Base-by-base conservation (phyloP, 2,888 invertebrate genomes). In the Meandrusa payeni region DNA sequence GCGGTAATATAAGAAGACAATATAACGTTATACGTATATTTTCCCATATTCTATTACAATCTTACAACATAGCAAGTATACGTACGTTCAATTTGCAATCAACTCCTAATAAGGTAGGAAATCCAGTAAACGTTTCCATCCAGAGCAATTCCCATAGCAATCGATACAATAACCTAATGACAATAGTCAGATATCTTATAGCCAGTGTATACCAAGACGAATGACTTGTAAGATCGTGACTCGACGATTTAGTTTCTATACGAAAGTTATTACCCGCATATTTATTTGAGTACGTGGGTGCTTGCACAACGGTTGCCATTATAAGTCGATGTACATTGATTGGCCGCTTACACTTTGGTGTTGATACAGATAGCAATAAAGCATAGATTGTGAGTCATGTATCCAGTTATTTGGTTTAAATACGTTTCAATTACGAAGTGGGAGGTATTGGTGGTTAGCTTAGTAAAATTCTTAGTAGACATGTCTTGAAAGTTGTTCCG, bases 271-370 rank as follows among this genome's bases (percentile, higher is more conserved):
- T 80, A 74, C 73, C 51, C 68, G 66, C 71, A 73, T 71, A 76
- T 81, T 76, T 81, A 78, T 83, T 80, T 75, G 74, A 75, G 71
- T 80, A 82, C 80, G 81, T 83, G 77, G 82, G 77, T 64, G 78
- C 74, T 81, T 82, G 79, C 76, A 69, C 73, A 81, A 81, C 55
- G 53, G 65, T 64, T 65, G 71, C 72, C 59, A 74, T 72, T 74
- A 67, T 67, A 40, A 47, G 32, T 37, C 27, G 39, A 43, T 31
- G 32, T 33, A 37, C 26, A 43, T 12, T 15, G 33, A 27, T 33
- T 27, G 32, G 10, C 20, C 9, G 5, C 39, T 15, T 27, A 41
- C 31, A 29, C 29, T 46, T 39, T 24, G 34, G 32, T 33, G 46
- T 40, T 43, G 32, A 40, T 29, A 37, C 28, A 37, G 31, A 40